phyloP scores from a whole-genome alignment of 2,797 vertebrate genomes.

The Falco peregrinus region DNA sequence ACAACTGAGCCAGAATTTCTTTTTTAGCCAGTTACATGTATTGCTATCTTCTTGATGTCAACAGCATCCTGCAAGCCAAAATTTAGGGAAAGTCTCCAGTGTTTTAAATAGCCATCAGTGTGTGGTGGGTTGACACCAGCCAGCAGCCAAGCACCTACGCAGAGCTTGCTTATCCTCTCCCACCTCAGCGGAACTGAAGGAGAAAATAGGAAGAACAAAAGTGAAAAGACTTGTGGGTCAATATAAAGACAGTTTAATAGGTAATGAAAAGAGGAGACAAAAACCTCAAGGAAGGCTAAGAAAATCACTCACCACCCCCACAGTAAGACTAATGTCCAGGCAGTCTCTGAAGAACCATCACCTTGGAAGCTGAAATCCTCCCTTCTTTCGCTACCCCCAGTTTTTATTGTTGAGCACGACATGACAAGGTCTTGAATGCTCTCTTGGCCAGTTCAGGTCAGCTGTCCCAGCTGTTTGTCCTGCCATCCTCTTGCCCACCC shows the following conservation, averaged over 20 bases:
- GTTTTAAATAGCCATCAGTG: not conserved
- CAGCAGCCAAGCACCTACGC: not conserved
- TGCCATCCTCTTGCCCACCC: not conserved
- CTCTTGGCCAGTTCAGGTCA: not conserved
- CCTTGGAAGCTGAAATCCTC: not conserved
- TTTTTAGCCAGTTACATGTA: not conserved
- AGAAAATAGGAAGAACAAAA: not conserved
- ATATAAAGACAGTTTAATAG: not conserved
- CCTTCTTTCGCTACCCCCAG: not conserved
- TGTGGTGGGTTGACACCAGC: not conserved
- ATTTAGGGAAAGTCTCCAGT: not conserved
- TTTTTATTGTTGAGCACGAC: not conserved
- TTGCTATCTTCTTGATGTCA: not conserved
- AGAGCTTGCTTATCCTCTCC: not conserved
- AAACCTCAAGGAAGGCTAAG: fast-evolving
- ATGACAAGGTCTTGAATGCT: not conserved
- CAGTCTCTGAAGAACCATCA: not conserved
- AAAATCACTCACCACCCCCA: not conserved
- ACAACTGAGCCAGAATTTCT: not conserved
- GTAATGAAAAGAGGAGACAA: not conserved
- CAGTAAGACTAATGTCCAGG: not conserved
- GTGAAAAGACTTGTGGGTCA: not conserved
- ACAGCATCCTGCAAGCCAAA: not conserved
- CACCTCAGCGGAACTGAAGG: not conserved
- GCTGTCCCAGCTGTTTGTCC: not conserved